Evolutionary conservation across 2,888 invertebrate species (phyloP).

Genomic region (Drosophila ustulata): DNA sequence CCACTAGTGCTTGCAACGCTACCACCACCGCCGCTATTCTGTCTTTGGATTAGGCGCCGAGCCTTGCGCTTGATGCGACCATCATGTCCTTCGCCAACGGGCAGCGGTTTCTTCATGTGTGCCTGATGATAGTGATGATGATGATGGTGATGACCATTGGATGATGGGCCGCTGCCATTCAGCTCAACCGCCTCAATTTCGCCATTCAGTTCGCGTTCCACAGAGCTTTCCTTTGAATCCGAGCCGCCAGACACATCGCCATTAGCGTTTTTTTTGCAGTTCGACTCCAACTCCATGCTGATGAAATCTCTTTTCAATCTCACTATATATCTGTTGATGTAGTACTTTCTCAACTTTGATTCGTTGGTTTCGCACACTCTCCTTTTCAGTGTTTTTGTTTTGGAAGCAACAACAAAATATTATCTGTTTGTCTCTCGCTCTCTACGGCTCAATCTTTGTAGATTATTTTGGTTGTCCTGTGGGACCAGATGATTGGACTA

Average conservation of each 20-base stretch:
- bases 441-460: not conserved
- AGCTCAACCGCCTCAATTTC: constrained; percentile 81
- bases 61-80: constrained; percentile 83
- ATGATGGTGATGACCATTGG: constrained; percentile 50
- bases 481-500: constrained; percentile 68
- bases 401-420: constrained; percentile 7
- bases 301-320: not conserved
- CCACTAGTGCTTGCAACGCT: not conserved
- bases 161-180: constrained; percentile 62
- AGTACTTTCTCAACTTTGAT: not conserved
- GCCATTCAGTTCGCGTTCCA: constrained; percentile 83
- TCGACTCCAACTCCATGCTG: constrained; percentile 73
- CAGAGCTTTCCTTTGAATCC: constrained; percentile 83
- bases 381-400: not conserved
- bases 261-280: constrained; percentile 64
- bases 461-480: constrained; percentile 64
- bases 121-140: constrained; percentile 31
- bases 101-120: constrained; percentile 83
- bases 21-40: constrained; percentile 80
- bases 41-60: constrained; percentile 83
- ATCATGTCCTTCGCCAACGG: constrained; percentile 77
- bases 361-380: constrained; percentile 19
- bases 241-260: constrained; percentile 49
- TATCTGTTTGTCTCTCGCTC: not conserved
- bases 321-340: not conserved